Conservation (phyloP, 2,888 invertebrate genomes). For the Acanthococcus lagerstroemiae region DNA sequence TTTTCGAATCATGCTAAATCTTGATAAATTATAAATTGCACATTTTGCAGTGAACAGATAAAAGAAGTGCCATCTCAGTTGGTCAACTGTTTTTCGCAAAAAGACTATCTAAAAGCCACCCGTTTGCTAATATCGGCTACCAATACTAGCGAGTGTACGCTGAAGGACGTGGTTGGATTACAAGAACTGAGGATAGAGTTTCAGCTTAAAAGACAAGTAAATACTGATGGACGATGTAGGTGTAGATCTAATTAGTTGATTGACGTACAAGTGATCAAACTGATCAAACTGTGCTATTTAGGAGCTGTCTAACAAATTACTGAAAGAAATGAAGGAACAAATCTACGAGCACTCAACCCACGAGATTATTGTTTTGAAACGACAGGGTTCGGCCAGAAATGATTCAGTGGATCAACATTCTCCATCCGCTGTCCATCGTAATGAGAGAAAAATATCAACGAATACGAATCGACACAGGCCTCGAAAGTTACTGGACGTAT, state of each 20-base stretch:
- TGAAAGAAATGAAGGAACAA: conserved; percentile 26
- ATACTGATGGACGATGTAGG: not conserved
- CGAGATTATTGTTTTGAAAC: conserved; percentile 14
- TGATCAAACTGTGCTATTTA: not conserved
- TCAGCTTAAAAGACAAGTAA: conserved; percentile 54
- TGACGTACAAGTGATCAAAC: not conserved
- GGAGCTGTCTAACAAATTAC: conserved; percentile 16
- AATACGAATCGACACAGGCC: not conserved
- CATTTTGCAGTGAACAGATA: conserved; percentile 58
- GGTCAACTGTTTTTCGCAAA: conserved; percentile 54
- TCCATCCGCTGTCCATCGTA: not conserved
- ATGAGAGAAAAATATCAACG: conserved; percentile 7
- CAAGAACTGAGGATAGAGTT: conserved; percentile 67
- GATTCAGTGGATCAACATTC: conserved; percentile 11
- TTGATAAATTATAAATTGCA: conserved; percentile 9
- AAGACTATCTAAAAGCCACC: conserved; percentile 79
- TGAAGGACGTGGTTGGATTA: conserved; percentile 74
- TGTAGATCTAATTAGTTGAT: not conserved
- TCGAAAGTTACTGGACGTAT: conserved; percentile 1
- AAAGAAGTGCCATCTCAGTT: conserved; percentile 62
- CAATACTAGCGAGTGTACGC: conserved; percentile 55
- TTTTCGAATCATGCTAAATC: conserved; percentile 6
- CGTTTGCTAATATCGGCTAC: conserved; percentile 61
- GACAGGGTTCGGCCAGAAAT: conserved; percentile 22
- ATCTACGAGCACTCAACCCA: conserved; percentile 19